Evolutionary conservation across 1,140 invertebrate species (phyloP).

Genomic region (Philaenus spumarius): DNA sequence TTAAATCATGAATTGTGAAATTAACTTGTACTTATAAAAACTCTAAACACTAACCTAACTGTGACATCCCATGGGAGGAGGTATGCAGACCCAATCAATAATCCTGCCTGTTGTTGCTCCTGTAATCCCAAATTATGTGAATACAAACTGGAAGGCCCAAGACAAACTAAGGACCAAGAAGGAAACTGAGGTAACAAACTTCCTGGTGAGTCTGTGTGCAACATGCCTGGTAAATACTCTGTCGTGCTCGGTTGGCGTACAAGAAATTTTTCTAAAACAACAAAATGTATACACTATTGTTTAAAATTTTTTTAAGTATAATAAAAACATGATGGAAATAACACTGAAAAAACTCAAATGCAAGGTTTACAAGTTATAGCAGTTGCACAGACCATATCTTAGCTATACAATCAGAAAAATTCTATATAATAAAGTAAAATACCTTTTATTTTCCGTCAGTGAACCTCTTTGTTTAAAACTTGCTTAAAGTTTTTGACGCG

Average conservation of each 20-base stretch:
- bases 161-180: conserved; percentile 86
- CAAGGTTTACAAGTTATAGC: not conserved
- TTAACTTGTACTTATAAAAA: no score
- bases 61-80: conserved; percentile 93
- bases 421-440: no score
- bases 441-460: no score
- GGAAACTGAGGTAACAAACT: conserved; percentile 81
- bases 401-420: no score
- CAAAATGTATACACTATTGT: conserved; percentile 4
- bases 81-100: conserved; percentile 83
- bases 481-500: no score
- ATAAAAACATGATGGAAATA: not conserved
- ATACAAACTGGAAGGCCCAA: conserved; percentile 86
- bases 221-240: conserved; percentile 85
- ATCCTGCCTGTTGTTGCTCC: conserved; percentile 73
- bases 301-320: not conserved
- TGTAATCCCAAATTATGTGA: conserved; percentile 79
- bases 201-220: conserved; percentile 69
- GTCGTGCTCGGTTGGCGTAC: conserved; percentile 74
- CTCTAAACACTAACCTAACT: conserved; percentile 48
- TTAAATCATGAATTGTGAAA: no score
- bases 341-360: no score
- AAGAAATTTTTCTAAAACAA: conserved; percentile 48
- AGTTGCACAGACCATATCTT: not conserved
- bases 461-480: no score